Conservation (phyloP, 2,113 vertebrate genomes). For the Passer montanus region DNA sequence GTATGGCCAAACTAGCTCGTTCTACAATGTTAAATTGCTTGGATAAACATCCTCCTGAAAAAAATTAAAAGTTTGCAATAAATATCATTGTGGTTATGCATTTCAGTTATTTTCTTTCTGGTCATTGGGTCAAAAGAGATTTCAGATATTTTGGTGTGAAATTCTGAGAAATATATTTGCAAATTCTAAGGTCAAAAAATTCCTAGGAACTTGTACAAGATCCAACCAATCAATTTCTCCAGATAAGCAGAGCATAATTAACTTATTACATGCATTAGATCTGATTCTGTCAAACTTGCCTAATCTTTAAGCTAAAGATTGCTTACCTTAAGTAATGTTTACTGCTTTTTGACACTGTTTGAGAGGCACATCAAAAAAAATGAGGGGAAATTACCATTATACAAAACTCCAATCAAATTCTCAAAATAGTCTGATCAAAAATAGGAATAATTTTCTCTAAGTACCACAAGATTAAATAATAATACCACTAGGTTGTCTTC, state of each 20-base stretch:
- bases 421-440: neutral
- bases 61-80: neutral
- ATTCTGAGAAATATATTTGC: neutral
- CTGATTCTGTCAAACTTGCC: neutral
- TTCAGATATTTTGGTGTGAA: neutral
- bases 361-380: neutral
- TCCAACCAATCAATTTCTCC: neutral
- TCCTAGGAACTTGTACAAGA: neutral
- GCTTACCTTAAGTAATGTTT: neutral
- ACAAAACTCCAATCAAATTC: neutral
- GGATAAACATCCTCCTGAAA: neutral
- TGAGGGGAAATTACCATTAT: neutral
- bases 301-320: neutral
- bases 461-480: constrained; percentile 10
- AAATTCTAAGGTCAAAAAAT: neutral
- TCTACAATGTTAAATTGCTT: neutral
- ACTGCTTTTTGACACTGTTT: neutral
- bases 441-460: neutral
- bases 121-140: neutral
- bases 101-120: neutral
- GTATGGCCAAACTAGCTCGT: neutral
- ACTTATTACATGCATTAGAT: neutral
- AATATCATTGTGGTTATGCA: neutral
- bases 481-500: neutral
- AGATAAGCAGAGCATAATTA: neutral